Evolutionary conservation across 2,113 vertebrate genomes (phyloP).

Genomic region (Tachycineta bicolor): DNA sequence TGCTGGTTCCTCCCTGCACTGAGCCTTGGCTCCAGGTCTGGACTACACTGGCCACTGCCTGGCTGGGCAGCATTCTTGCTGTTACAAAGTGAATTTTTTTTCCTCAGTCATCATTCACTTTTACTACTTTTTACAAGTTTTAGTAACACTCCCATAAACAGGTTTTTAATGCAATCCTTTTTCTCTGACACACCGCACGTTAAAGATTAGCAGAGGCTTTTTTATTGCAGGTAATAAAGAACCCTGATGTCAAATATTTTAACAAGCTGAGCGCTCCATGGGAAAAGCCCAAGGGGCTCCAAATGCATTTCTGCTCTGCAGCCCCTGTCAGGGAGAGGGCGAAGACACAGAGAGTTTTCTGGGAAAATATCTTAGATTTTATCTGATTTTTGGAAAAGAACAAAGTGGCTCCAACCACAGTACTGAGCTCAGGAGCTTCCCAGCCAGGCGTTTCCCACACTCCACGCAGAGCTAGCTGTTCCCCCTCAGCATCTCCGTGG

Average conservation of each 20-base stretch:
- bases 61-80: not conserved
- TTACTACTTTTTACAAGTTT: conserved; percentile 33
- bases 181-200: conserved; percentile 23
- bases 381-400: not conserved
- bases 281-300: conserved; percentile 27
- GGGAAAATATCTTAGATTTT: conserved; percentile 16
- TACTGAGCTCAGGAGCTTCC: not conserved
- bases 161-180: conserved; percentile 48
- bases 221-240: conserved; percentile 66
- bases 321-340: not conserved
- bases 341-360: not conserved
- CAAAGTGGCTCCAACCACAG: not conserved
- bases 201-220: conserved; percentile 57
- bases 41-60: not conserved
- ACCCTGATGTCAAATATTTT: conserved; percentile 42
- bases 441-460: not conserved
- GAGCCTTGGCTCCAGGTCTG: not conserved
- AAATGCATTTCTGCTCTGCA: not conserved
- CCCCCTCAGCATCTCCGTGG: too few relatives aligned
- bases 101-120: conserved; percentile 18
- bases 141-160: conserved; percentile 31
- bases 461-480: not conserved
- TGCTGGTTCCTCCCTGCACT: not conserved
- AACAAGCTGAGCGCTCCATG: conserved; percentile 15
- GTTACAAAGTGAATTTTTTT: not conserved